Percentiles rank a stretch among this genome's conserved stretches.
Conservation (phyloP, 2,113 vertebrate species). For the Manacus vitellinus region DNA sequence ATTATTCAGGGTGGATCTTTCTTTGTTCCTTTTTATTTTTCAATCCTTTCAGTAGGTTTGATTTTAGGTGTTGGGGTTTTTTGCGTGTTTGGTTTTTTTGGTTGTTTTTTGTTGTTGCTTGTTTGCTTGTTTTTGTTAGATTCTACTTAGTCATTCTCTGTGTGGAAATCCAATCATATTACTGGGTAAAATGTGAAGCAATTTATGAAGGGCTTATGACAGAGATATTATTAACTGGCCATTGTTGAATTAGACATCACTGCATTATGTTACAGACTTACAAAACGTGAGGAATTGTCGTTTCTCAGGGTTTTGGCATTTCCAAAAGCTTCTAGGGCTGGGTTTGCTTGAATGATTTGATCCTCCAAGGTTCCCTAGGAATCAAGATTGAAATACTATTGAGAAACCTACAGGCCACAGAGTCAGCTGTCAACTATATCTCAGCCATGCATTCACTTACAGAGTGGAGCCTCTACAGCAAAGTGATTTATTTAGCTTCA, state of each 20-base stretch:
- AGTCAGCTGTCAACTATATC: background rate
- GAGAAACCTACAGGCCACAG: background rate
- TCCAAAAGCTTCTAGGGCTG: constrained; percentile 86
- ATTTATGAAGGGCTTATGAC: background rate
- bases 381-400: background rate
- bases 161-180: background rate
- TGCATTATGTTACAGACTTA: constrained; percentile 61
- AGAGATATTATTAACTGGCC: background rate
- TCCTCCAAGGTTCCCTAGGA: constrained; percentile 85
- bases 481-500: background rate
- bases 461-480: background rate
- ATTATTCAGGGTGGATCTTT: background rate
- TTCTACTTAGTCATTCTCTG: background rate
- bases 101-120: too few relatives aligned
- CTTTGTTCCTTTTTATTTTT: background rate
- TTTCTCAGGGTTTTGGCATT: constrained; percentile 87
- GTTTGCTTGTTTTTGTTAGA: background rate
- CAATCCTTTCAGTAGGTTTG: background rate
- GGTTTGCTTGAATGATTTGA: constrained; percentile 90
- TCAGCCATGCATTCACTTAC: background rate
- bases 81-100: background rate
- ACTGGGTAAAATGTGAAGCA: background rate
- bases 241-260: background rate
- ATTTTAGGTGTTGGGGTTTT: background rate
- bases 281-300: constrained; percentile 86